phyloP scores from a whole-genome alignment of 2,888 invertebrate genomes.

The Hydroisotoma schaefferi region DNA sequence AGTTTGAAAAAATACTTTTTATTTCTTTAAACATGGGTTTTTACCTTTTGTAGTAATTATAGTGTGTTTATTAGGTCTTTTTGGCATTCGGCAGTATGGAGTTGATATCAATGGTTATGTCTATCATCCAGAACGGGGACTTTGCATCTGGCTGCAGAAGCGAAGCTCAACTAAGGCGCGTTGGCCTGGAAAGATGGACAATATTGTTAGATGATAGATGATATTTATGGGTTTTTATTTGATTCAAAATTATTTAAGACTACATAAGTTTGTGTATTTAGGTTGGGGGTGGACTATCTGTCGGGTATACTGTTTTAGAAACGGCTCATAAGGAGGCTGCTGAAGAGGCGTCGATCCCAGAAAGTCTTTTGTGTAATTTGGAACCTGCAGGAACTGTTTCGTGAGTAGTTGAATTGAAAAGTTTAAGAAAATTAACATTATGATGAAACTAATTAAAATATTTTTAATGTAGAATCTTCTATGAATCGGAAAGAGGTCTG shows the following conservation, averaged over 20 bases:
- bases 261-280: conserved; percentile 40
- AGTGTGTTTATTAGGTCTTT: conserved; percentile 59
- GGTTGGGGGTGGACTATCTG: conserved; percentile 84
- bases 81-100: conserved; percentile 91
- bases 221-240: neutral
- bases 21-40: conserved; percentile 5
- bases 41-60: conserved; percentile 7
- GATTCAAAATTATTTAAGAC: neutral
- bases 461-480: conserved; percentile 66
- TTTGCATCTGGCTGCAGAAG: conserved; percentile 90
- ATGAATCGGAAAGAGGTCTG: conserved; percentile 86
- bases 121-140: conserved; percentile 74
- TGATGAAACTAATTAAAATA: neutral
- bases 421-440: neutral
- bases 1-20: neutral
- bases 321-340: conserved; percentile 90
- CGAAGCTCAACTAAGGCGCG: conserved; percentile 88
- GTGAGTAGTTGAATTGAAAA: conserved; percentile 54
- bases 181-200: conserved; percentile 94
- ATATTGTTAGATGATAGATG: conserved; percentile 62
- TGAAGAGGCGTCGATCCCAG: conserved; percentile 88
- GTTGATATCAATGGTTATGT: conserved; percentile 93
- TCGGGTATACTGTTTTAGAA: conserved; percentile 78
- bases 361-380: conserved; percentile 69
- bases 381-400: conserved; percentile 77